Conservation (phyloP, 2,888 invertebrate species). For the Tricholauxania praeusta region DNA sequence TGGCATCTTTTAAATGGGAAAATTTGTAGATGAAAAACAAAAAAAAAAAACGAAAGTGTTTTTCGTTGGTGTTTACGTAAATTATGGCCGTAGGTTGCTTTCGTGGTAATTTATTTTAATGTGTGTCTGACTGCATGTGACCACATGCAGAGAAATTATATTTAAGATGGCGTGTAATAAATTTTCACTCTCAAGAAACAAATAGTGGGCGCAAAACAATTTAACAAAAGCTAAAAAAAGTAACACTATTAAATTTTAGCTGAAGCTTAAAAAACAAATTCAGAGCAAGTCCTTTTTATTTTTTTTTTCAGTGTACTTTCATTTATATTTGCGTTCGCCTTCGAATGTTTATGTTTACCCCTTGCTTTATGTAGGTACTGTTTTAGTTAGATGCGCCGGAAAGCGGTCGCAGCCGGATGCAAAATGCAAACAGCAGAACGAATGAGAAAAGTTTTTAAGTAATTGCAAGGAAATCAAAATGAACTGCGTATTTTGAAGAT, state of each 20-base stretch:
- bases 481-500: no score
- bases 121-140: constrained; percentile 6
- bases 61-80: constrained; percentile 43
- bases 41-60: constrained; percentile 22
- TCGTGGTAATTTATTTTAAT: constrained; percentile 42
- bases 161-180: background rate
- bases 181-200: no score
- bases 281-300: no score
- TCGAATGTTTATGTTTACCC: background rate
- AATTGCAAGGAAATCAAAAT: constrained; percentile 6
- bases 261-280: no score
- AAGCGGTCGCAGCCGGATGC: constrained; percentile 25
- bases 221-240: no score
- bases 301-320: background rate
- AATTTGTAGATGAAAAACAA: background rate
- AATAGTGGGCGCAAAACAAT: no score
- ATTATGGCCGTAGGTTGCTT: constrained; percentile 50
- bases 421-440: constrained; percentile 29
- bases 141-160: constrained; percentile 16
- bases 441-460: constrained; percentile 31
- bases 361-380: background rate
- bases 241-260: background rate
- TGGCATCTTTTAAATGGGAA: no score
- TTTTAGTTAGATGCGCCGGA: background rate
- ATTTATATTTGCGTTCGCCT: background rate